Base-by-base conservation (phyloP, 2,888 invertebrate species). In the Pachycephus smyrnensis region DNA sequence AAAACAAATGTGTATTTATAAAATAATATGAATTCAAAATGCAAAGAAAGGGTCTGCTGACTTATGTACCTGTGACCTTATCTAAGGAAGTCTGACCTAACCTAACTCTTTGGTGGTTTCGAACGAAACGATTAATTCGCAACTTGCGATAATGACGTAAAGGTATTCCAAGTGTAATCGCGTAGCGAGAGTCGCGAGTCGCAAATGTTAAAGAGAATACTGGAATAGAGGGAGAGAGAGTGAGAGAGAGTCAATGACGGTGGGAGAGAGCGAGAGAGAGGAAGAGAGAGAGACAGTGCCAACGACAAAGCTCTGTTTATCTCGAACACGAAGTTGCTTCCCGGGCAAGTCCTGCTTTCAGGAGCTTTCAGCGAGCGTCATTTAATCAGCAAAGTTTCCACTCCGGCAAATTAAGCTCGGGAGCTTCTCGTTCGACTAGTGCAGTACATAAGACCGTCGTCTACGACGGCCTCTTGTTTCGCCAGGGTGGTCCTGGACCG, bases 381-480 rank as follows among this genome's bases (percentile, higher is more conserved):
- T 77, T 77, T 77, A 77, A 77, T 77, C 77, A 77, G 74, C 73
- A 68, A 37, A 69, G 68, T 77, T 73, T 73, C 77, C 73, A 76
- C 76, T 76, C 55, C 73, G 69, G 40, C 76, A 68, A 73, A 76
- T 76, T 76, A 76, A 71, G 73, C 76, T 76, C 73, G 76, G 73
- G 33, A 4, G 73, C 76, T 55, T 12, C 55, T 55, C 55, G 55
- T 55, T 55, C 55, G 55, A 55, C 55, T 55, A 23, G 55, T 9
- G 23, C 55, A 55, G 55, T 55, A 55, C 55, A 23, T 55, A 55
- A 55, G 55, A 55, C 55, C 9, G 55, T 55, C 55, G 55, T 55
- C 55, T 55, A 23, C 9, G 55, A 23, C 55, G 55, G 55, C 55
- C 55, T 55, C 23, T 55, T 55, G 55, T 55, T 55, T 55, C 55